Conservation (phyloP, 2,113 vertebrate genomes). For the Cyprinus carpio region DNA sequence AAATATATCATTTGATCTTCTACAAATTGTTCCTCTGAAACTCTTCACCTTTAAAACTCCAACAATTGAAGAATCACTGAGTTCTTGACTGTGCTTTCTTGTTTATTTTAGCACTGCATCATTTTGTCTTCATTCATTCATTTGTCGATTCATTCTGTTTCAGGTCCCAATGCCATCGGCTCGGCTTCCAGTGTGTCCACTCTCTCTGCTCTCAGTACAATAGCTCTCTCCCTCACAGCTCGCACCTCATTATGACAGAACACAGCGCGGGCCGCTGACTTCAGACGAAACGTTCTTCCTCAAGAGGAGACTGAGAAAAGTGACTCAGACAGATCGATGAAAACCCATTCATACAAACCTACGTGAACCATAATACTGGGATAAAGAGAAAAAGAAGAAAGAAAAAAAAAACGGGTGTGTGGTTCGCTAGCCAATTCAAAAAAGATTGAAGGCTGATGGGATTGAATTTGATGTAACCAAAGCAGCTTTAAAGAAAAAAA, state of each 20-base stretch:
- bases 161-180: slow-evolving; percentile 89
- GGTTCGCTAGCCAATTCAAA: slow-evolving; percentile 53
- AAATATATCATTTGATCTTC: no score
- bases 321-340: slow-evolving; percentile 37
- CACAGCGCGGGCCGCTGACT: slow-evolving; percentile 46
- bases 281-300: slow-evolving; percentile 39
- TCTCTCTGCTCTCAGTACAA: slow-evolving; percentile 93
- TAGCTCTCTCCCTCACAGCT: slow-evolving; percentile 96
- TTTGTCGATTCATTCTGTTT: slow-evolving; percentile 52
- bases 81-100: background rate
- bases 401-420: slow-evolving; percentile 57
- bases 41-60: background rate
- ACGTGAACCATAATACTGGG: slow-evolving; percentile 77
- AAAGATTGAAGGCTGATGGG: slow-evolving; percentile 62
- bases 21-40: background rate
- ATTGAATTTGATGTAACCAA: slow-evolving; percentile 98
- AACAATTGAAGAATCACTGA: background rate
- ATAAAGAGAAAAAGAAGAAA: slow-evolving; percentile 71
- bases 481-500: slow-evolving; percentile 90
- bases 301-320: slow-evolving; percentile 45
- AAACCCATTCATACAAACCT: slow-evolving; percentile 74
- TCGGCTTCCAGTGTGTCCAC: slow-evolving; percentile 92
- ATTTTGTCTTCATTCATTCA: background rate
- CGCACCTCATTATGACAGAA: slow-evolving; percentile 97
- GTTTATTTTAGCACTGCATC: background rate